Evolutionary conservation across 2,797 vertebrate genomes (phyloP), one percentile per base, ranked within the genome.

Genomic region (Danio choprae): DNA sequence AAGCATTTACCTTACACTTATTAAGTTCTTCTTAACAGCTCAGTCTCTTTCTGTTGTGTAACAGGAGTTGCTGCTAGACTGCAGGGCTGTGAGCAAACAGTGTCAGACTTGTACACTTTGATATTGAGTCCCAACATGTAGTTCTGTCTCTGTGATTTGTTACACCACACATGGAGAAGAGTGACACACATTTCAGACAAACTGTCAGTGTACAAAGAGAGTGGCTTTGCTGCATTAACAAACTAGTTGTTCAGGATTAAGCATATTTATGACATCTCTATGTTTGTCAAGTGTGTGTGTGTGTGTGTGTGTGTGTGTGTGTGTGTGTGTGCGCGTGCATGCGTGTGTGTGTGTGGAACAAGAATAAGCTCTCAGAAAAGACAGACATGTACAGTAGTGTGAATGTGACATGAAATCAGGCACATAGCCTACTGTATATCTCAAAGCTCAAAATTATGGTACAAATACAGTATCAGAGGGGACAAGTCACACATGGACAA

Each of bases 141-240:
- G 70, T 13, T 74, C 12, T 63, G 73, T 63, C 22, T 62, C 73
- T 63, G 59, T 50, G 73, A 74, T 51, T 63, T 63, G 73, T 74
- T 74, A 38, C 56, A 60, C 56, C 10, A 3, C 56, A 74, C 58
- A 50, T 15, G 16, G 59, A 74, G 73, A 18, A 20, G 72, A 63
- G 36, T 63, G 58, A 63, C 46, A 63, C 58, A 74, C 58, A 20
- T 74, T 38, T 74, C 44, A 74, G 58, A 38, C 2, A 6, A 62
- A 43, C 56, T n/a, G 56, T 29, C 55, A 38, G 16, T n/a, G 56
- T 9, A 22, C 36, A 62, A 50, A 74, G 43, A 38, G 16, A 74
- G 58, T 5, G 15, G 20, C 4, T 38, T 62, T 29, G 46, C 36
- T 13, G 73, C 73, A 50, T 63, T 74, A 50, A 59, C 18, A 59